These are phyloP conservation scores for Ptychoptera contaminata DNA, from an alignment of 2,888 invertebrate species.

Conservation along the genomic window DNA sequence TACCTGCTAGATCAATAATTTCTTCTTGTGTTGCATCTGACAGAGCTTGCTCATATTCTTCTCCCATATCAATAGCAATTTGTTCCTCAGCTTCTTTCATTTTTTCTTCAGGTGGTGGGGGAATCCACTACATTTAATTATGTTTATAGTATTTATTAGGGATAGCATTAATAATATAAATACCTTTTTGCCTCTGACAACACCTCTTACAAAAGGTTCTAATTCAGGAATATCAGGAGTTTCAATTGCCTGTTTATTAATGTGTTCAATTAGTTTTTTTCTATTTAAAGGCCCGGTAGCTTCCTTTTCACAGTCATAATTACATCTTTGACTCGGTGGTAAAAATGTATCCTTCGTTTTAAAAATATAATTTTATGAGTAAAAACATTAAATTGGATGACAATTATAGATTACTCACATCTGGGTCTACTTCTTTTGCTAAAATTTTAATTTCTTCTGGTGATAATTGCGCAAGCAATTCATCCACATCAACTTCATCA, in stretches of 20 bases:
- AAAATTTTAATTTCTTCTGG: slow-evolving; percentile 93
- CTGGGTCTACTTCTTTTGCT: slow-evolving; percentile 98
- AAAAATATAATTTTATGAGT: too few species aligned
- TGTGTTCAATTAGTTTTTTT: slow-evolving; percentile 87
- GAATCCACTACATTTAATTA: slow-evolving; percentile 43
- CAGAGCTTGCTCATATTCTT: slow-evolving; percentile 87
- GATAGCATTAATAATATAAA: slow-evolving; percentile 12
- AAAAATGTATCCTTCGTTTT: slow-evolving; percentile 75
- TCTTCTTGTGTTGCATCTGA: slow-evolving; percentile 82
- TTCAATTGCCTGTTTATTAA: slow-evolving; percentile 95
- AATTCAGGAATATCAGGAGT: slow-evolving; percentile 94
- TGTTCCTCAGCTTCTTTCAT: slow-evolving; percentile 76
- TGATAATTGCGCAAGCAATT: slow-evolving; percentile 79
- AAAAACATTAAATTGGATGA: background rate
- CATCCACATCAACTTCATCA: slow-evolving; percentile 93
- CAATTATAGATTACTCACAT: slow-evolving; percentile 52
- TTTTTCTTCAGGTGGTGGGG: slow-evolving; percentile 54
- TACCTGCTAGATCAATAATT: slow-evolving; percentile 94
- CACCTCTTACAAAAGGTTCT: slow-evolving; percentile 84
- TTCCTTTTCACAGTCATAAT: slow-evolving; percentile 89
- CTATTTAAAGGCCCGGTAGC: slow-evolving; percentile 93
- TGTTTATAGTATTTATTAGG: background rate
- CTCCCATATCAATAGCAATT: slow-evolving; percentile 83
- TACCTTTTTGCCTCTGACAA: slow-evolving; percentile 71
- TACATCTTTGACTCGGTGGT: slow-evolving; percentile 89